phyloP scores from a whole-genome alignment of 2,888 invertebrate genomes.

The Zele albiditarsus region DNA sequence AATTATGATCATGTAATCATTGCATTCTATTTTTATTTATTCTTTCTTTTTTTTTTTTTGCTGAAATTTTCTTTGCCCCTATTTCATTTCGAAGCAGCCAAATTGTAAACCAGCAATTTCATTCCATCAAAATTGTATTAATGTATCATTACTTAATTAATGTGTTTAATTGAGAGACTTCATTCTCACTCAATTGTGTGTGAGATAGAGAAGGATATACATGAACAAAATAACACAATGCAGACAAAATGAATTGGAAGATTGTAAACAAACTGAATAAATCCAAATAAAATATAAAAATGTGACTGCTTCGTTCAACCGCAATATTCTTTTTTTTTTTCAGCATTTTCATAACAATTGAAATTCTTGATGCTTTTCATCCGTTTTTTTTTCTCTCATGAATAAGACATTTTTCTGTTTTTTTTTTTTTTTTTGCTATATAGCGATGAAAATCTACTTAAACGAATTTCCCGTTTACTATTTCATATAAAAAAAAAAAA shows the following conservation, averaged over 20 bases:
- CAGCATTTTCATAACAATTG: background rate
- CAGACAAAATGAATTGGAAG: background rate
- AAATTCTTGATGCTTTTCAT: background rate
- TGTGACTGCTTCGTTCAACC: slow-evolving; percentile 50
- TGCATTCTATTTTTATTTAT: slow-evolving; percentile 39
- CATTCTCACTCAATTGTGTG: background rate
- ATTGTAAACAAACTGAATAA: background rate
- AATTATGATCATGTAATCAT: slow-evolving; percentile 35
- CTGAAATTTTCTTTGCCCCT: slow-evolving; percentile 27
- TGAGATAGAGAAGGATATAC: background rate
- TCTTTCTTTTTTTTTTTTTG: slow-evolving; percentile 1
- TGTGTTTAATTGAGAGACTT: background rate
- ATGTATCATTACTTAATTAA: background rate
- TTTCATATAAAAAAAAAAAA: slow-evolving; percentile 11
- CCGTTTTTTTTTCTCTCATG: background rate
- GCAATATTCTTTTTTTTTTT: background rate
- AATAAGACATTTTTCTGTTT: background rate
- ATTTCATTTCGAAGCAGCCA: slow-evolving; percentile 39
- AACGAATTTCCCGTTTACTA: background rate
- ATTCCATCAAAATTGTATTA: background rate
- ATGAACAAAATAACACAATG: background rate
- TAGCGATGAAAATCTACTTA: background rate
- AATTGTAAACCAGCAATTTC: background rate
- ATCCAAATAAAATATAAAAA: slow-evolving; percentile 32
- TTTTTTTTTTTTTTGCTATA: background rate